Evolutionary conservation across 2,113 vertebrate species (phyloP).

Genomic region (Synodontis membranacea): DNA sequence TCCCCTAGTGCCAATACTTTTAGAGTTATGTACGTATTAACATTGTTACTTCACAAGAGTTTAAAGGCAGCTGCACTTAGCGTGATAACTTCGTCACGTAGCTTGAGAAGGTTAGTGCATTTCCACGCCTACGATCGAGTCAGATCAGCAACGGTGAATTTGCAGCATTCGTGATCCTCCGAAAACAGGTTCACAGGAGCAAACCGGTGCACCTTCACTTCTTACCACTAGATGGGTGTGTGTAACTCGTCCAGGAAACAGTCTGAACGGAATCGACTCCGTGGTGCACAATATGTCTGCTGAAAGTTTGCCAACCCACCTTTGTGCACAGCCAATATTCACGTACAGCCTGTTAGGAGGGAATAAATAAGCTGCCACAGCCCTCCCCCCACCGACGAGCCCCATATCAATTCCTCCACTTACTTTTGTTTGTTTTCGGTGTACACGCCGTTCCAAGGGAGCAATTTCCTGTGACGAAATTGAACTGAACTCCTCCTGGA

Average conservation of each 20-base stretch:
- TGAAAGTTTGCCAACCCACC: conserved; percentile 11
- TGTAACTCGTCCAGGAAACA: conserved; percentile 45
- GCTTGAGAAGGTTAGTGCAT: neutral
- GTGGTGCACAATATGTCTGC: neutral
- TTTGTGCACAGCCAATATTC: neutral
- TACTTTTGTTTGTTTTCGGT: conserved; percentile 73
- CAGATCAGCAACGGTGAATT: neutral
- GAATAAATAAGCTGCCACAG: conserved; percentile 28
- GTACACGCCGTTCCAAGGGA: conserved; percentile 67
- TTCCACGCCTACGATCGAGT: neutral
- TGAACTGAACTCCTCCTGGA: conserved; percentile 70
- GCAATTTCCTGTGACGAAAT: conserved; percentile 71
- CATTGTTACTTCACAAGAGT: neutral
- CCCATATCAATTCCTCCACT: conserved; percentile 69
- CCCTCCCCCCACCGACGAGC: conserved; percentile 56
- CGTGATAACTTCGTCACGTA: neutral
- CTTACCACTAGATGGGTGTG: conserved; percentile 76
- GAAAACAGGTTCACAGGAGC: neutral
- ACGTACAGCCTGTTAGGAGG: neutral
- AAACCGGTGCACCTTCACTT: neutral
- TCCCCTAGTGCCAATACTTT: neutral
- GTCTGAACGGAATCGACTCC: neutral
- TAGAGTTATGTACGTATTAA: neutral
- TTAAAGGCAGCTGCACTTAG: neutral
- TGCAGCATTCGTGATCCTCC: neutral